Evolutionary conservation across 2,888 invertebrate species (phyloP), one percentile per base, ranked within the genome.

Genomic region (Opisthograptis luteolata): DNA sequence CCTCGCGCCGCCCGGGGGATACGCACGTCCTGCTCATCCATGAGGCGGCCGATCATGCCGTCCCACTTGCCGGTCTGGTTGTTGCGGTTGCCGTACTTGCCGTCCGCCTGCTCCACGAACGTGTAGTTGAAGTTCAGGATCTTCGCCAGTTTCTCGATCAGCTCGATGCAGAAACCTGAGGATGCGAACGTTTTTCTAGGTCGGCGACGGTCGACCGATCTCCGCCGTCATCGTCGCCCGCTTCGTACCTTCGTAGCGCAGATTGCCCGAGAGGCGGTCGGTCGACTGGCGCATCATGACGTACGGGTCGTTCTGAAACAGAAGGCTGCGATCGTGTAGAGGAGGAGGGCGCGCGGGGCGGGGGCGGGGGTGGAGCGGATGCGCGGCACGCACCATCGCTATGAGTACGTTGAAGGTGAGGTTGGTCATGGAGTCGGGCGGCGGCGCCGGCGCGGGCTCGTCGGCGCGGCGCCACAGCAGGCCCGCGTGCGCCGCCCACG

Each of bases 91-190:
- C 97, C 97, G 79, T 96, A 96, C 40, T 85, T 84, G 31, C 93
- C 92, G 78, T 95, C 94, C 27, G 91, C 89, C 66, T 96, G 95
- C 57, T 95, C 89, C 43, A 93, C 89, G 66, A 98, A 95, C 2
- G 94, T 94, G 80, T 96, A 98, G 76, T 95, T 95, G 84, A 98
- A 98, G 3, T 94, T 93, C 17, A 96, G 86, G 58, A 93, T 89
- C 61, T 92, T 81, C 7, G 96, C 92, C 57, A 98, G 91, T 74
- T 94, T 94, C 36, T 95, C 91, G 60, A 98, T 95, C 42, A 98
- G 87, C 76, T 98, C 98, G 57, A 98, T 94, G 59, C 96, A 96
- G 79, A 96, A 98, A 1, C 97, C 97, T 88, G 95, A 27, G 9
- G 6, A 2, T 8, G 14, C 24, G 15, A 15, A 22, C 13, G 35